phyloP scores from a whole-genome alignment of 2,113 vertebrate species.

The Otocyon megalotis region DNA sequence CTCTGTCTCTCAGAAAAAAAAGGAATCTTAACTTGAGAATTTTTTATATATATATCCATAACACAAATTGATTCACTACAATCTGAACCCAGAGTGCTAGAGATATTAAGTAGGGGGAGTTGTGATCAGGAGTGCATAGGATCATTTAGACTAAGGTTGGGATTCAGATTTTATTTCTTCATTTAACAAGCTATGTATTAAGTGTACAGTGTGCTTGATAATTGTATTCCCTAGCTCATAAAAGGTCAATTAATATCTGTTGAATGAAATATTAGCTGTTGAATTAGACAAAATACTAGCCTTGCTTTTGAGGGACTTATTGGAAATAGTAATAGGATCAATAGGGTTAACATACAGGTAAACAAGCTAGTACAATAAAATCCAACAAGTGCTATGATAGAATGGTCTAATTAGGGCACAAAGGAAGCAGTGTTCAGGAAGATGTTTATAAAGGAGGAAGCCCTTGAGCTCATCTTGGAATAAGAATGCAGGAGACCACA shows the following conservation, averaged over 20 bases:
- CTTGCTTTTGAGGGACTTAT: background rate
- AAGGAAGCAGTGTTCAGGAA: background rate
- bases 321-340: background rate
- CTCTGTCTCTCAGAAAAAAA: too few species aligned
- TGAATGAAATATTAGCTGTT: conserved; percentile 30
- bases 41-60: background rate
- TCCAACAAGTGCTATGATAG: background rate
- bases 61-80: background rate
- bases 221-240: background rate
- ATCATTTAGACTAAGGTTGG: background rate
- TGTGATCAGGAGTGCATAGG: background rate
- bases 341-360: background rate
- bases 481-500: background rate
- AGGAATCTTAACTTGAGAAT: background rate
- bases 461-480: conserved; percentile 1
- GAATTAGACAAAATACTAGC: background rate
- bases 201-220: background rate
- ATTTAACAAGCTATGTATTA: conserved; percentile 31
- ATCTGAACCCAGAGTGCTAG: background rate
- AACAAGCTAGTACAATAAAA: background rate
- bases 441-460: background rate
- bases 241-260: background rate
- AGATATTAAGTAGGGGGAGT: background rate
- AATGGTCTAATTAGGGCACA: background rate
- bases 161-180: conserved; percentile 23